These are phyloP conservation scores for Pogona vitticeps DNA, from an alignment of 2,113 vertebrate species.

Conservation along the genomic window DNA sequence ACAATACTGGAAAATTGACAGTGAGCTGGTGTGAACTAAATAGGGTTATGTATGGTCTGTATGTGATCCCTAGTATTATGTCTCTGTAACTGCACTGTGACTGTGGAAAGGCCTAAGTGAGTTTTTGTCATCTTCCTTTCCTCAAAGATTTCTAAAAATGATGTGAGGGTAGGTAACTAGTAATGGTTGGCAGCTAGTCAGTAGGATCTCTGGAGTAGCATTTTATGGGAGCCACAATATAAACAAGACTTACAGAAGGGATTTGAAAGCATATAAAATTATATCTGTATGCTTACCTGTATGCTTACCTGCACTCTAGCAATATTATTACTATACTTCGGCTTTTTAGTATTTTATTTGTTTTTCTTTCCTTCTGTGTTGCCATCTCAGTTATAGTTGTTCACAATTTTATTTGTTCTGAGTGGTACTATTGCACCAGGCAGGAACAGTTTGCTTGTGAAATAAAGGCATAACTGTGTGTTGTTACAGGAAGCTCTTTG, in stretches of 20 bases:
- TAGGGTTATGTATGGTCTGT: too few species aligned
- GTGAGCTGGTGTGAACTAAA: too few species aligned
- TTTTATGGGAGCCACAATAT: not conserved
- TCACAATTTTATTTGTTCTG: not conserved
- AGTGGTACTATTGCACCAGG: not conserved
- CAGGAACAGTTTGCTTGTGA: not conserved
- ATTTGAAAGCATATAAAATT: not conserved
- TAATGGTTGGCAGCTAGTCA: not conserved
- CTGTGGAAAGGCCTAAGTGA: not conserved
- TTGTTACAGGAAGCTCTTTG: not conserved
- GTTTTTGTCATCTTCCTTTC: not conserved
- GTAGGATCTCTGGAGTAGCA: not conserved
- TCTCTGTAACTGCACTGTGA: too few species aligned
- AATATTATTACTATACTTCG: not conserved
- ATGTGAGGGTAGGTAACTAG: not conserved
- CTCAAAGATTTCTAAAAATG: not conserved
- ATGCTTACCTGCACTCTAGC: not conserved
- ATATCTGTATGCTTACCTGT: not conserved
- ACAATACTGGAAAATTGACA: too few species aligned
- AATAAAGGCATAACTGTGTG: not conserved
- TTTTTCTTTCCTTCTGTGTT: not conserved
- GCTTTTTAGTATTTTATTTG: fast-evolving
- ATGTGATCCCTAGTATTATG: too few species aligned
- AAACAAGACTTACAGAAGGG: not conserved
- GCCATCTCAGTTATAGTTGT: not conserved